Percentiles rank a stretch among this genome's conserved stretches.
Evolutionary conservation across 1,140 invertebrate genomes (phyloP).

Genomic region (fruit fly (Drosophila melanogaster)): DNA sequence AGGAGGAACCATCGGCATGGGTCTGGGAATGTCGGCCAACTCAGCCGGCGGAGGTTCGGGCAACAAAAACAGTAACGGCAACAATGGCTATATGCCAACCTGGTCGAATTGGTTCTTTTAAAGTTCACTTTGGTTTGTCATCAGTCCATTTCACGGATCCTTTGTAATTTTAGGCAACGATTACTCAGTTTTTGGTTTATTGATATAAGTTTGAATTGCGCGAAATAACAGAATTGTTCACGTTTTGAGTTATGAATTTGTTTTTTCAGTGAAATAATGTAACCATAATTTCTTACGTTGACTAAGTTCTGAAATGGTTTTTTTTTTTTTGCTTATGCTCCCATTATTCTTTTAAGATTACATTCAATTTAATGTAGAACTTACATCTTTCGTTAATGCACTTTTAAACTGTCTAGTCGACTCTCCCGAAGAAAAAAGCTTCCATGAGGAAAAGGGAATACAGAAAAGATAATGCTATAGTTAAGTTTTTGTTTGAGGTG

Average conservation of each 20-base stretch:
- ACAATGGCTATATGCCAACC: conserved; percentile 57
- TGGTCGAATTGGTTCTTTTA: conserved; percentile 83
- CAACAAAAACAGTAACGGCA: conserved; percentile 37
- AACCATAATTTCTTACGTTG: conserved; percentile 5
- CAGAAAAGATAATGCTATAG: conserved; percentile 44
- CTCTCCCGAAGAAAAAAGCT: conserved; percentile 38
- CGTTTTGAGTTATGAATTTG: conserved; percentile 19
- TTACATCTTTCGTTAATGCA: conserved; percentile 31
- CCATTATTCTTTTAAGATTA: conserved; percentile 21
- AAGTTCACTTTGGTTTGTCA: conserved; percentile 16
- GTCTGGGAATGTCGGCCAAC: conserved; percentile 21
- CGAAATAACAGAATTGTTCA: conserved; percentile 1
- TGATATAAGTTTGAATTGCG: background rate
- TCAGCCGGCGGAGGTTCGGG: conserved; percentile 7
- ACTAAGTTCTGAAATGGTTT: conserved; percentile 7
- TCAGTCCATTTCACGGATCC: conserved; percentile 3
- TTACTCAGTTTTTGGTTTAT: conserved; percentile 2
- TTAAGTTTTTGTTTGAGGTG: conserved; percentile 69
- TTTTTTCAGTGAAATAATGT: conserved; percentile 3
- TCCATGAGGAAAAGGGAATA: conserved; percentile 35
- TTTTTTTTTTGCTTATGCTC: conserved; percentile 4
- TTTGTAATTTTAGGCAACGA: background rate
- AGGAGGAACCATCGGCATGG: conserved; percentile 20
- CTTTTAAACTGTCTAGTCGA: conserved; percentile 56
- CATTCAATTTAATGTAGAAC: conserved; percentile 2